These are phyloP conservation scores for Nestor notabilis DNA, from an alignment of 2,113 vertebrate species.

Conservation along the genomic window DNA sequence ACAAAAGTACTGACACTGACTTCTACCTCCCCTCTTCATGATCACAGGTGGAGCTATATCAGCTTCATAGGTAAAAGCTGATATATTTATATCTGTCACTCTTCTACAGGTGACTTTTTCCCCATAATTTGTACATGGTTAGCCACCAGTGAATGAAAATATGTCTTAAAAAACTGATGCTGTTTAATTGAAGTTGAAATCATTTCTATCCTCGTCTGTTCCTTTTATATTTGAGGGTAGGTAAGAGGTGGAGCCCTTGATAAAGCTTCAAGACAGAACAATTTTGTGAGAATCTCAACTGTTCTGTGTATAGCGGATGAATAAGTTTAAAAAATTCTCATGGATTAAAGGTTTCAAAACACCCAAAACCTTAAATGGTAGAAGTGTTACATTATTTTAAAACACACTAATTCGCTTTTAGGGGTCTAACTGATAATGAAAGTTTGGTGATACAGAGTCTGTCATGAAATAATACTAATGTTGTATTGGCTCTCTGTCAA, in stretches of 20 bases:
- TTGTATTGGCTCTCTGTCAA: not conserved
- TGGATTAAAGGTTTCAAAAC: not conserved
- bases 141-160: not conserved
- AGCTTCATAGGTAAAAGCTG: not conserved
- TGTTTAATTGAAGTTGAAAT: not conserved
- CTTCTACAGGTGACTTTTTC: not conserved
- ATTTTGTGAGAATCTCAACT: not conserved
- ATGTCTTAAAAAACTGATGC: not conserved
- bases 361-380: not conserved
- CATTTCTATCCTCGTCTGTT: not conserved
- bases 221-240: not conserved
- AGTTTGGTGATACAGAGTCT: not conserved
- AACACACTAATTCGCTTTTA: not conserved
- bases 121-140: not conserved
- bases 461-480: not conserved
- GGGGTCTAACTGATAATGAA: not conserved
- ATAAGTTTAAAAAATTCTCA: not conserved
- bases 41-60: not conserved
- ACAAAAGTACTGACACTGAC: not conserved
- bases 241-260: not conserved
- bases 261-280: not conserved
- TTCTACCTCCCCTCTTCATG: not conserved
- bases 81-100: not conserved
- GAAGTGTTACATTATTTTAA: not conserved
- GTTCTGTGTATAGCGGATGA: not conserved